Evolutionary conservation across 2,888 invertebrate genomes (phyloP).

Genomic region (Melieria picta): DNA sequence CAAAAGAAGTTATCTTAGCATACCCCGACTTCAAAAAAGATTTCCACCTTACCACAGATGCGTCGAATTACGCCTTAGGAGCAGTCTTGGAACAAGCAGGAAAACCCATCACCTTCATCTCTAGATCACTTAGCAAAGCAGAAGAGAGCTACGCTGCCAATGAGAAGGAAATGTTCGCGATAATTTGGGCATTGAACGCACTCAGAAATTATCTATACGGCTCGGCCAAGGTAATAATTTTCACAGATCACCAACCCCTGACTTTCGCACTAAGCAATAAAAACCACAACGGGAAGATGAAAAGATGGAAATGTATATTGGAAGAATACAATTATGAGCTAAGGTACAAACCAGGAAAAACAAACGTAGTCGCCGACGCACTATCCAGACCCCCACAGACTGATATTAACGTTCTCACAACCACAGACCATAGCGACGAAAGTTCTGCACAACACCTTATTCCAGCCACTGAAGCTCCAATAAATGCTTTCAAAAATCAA

Average conservation of each 20-base stretch:
- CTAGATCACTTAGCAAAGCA: too few relatives aligned
- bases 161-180: background rate
- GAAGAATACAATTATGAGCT: conserved; percentile 17
- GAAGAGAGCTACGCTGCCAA: too few relatives aligned
- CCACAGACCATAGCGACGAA: background rate
- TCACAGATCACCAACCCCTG: conserved; percentile 20
- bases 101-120: background rate
- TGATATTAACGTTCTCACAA: background rate
- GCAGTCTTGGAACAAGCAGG: background rate
- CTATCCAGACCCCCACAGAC: background rate
- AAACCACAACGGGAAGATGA: conserved; percentile 12
- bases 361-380: conserved; percentile 14
- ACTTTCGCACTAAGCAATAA: conserved; percentile 21
- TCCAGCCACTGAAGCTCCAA: background rate
- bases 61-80: conserved; percentile 5
- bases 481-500: background rate
- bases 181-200: background rate
- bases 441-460: background rate
- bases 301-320: conserved; percentile 7
- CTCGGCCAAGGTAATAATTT: background rate
- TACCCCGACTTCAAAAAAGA: background rate
- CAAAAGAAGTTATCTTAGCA: background rate
- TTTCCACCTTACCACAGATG: conserved; percentile 8
- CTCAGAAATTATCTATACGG: conserved; percentile 5
- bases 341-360: conserved; percentile 6